Evolutionary conservation across 2,113 vertebrate genomes (phyloP), one percentile per base, ranked within the genome.

Genomic region (Scolopax mira): DNA sequence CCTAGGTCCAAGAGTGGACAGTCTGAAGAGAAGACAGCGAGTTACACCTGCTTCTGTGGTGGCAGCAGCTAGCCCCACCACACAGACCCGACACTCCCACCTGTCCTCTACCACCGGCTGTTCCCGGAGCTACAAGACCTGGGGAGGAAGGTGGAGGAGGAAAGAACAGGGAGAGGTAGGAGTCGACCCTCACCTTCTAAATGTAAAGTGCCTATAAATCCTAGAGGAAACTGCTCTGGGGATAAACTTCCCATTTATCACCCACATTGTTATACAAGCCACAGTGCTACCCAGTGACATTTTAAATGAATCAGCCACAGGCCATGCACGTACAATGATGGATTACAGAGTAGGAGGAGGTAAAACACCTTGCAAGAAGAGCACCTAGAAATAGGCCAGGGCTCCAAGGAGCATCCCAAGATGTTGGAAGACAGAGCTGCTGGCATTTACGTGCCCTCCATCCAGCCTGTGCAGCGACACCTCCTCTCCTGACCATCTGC

Each of bases 361-460:
- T 61, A 90, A 90, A 93, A 90, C 35, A 89, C 73, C 58, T 72
- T n/a, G 22, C 16, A 74, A 89, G 70, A 67, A 67, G 42, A 90
- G 30, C 39, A 82, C 24, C 79, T 33, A 60, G 39, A 85, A 92
- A 81, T 9, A 92, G 42, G 51, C 11, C 1, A 1, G 30, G 31
- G 57, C 27, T 79, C 70, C 23, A 17, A 91, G 31, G 41, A 94
- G 14, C 2, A 3, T 69, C 52, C 27, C 46, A 78, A 89, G 57
- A 49, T 5, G 4, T 13, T 15, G 28, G 49, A 79, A 79, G 74
- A 39, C 51, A 75, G 46, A 88, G 11, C 6, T 73, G 49, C 6
- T 0, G 0, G 44, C 23, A 25, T 55, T 85, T 77, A 28, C 0
- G 0, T 57, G 44, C 12, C 17, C 8, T 79, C 46, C 1, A 0